Evolutionary conservation across 2,113 vertebrate species (phyloP), one percentile per base, ranked within the genome.

Genomic region (Gavia stellata): DNA sequence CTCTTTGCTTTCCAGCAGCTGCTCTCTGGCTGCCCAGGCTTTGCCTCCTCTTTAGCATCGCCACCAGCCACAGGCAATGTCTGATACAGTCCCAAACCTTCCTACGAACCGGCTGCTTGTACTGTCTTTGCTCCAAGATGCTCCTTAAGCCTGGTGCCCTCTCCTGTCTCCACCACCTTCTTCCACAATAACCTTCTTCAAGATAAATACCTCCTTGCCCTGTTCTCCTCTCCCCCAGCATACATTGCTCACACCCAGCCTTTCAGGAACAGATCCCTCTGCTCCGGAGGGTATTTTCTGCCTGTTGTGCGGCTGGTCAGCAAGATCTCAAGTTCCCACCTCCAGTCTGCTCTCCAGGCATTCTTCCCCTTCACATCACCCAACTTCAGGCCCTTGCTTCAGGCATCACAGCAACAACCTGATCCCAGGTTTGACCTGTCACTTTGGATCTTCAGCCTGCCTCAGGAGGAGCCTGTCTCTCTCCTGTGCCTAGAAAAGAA

Each of bases 101-200:
- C 82, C 72, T 42, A 25, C 31, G 19, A 36, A 47, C 8, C 1
- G 0, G 17, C 26, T 36, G n/a, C 42, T 31, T 16, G 59, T 16
- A 36, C 31, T 0, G 0, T 24, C 56, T 45, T 50, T 1, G 0
- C 49, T 40, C 55, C 15, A 23, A 34, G 66, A 42, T 14, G 25
- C 29, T 82, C 36, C 53, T 65, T 26, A 34, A 0, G 0, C 23
- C 13, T 24, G 52, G 12, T 65, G n/a, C 10, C 28, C 59, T 67
- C 66, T 45, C 33, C 21, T 16, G 29, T 23, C 59, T 62, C 62
- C 44, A 36, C 16, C 81, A 44, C 20, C 50, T 75, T 63, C 63
- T 81, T 70, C 63, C 44, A 61, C n/a, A 55, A 55, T 7, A 47
- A 68, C 10, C 38, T 5, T 53, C 38, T 66, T 65, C 36, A 26